Conservation (phyloP, 1,140 invertebrate species). For the Macrotrachela quadricornifera region DNA sequence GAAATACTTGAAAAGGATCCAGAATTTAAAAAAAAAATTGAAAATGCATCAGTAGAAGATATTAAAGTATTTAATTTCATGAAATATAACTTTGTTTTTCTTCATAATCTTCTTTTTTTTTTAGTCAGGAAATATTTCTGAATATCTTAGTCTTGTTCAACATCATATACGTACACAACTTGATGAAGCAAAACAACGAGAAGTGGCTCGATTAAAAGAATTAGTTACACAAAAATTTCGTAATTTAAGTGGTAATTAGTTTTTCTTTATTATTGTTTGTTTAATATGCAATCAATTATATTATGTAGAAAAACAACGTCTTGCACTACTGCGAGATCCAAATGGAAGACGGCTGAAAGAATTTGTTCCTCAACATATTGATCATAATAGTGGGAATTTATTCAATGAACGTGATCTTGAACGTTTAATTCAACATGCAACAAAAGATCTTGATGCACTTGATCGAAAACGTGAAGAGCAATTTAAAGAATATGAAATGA, state of each 20-base stretch:
- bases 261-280: too few relatives aligned
- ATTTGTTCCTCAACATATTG: background rate
- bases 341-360: too few relatives aligned
- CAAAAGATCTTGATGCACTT: constrained; percentile 58
- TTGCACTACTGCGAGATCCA: too few relatives aligned
- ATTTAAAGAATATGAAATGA: constrained; percentile 89
- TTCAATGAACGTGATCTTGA: constrained; percentile 86
- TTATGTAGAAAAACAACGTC: too few relatives aligned
- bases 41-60: constrained; percentile 3
- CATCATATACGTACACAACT: constrained; percentile 63
- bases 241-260: too few relatives aligned
- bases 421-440: constrained; percentile 59
- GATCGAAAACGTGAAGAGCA: constrained; percentile 58
- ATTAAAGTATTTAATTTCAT: background rate
- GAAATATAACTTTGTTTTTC: too few relatives aligned
- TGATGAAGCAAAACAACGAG: constrained; percentile 74
- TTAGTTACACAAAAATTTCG: too few relatives aligned
- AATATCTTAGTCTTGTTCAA: constrained; percentile 64
- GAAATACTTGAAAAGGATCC: constrained; percentile 2
- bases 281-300: too few relatives aligned
- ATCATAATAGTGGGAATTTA: constrained; percentile 35
- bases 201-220: constrained; percentile 49
- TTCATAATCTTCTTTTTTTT: too few relatives aligned
- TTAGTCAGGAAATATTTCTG: constrained; percentile 62
- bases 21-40: constrained; percentile 2